A percentile compares a stretch with the other conserved stretches of the same genome.
Evolutionary conservation across 2,888 invertebrate species (phyloP).

Genomic region (Melanargia galathea): DNA sequence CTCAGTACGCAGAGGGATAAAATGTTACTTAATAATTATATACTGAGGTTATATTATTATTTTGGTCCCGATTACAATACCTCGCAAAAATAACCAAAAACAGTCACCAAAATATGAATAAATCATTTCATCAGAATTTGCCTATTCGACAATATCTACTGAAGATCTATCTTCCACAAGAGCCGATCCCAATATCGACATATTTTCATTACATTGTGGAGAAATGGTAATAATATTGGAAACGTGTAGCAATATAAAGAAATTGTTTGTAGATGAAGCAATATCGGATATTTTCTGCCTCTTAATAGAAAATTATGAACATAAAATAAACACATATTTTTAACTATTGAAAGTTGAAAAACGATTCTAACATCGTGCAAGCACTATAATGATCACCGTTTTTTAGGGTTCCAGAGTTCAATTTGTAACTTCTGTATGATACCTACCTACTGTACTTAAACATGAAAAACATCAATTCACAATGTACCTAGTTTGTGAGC

Average conservation of each 20-base stretch:
- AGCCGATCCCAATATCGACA: background rate
- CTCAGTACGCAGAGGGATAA: too few relatives aligned
- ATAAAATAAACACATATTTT: background rate
- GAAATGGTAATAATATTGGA: slow-evolving; percentile 13
- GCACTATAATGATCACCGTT: too few relatives aligned
- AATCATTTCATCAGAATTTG: slow-evolving; percentile 5
- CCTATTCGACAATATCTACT: background rate
- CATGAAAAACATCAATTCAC: too few relatives aligned
- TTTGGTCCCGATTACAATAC: background rate
- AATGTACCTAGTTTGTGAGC: too few relatives aligned
- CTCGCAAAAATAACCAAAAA: background rate
- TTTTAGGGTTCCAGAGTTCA: too few relatives aligned
- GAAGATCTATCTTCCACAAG: slow-evolving; percentile 10
- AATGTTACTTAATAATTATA: too few relatives aligned
- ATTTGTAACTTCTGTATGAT: too few relatives aligned
- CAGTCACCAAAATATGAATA: background rate
- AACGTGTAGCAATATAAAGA: slow-evolving; percentile 4
- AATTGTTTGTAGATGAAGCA: slow-evolving; percentile 12
- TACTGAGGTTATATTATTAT: too few relatives aligned
- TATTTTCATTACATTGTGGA: slow-evolving; percentile 8
- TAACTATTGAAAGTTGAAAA: too few relatives aligned
- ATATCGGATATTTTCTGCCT: slow-evolving; percentile 2
- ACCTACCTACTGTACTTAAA: too few relatives aligned
- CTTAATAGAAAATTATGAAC: background rate
- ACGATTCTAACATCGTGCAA: too few relatives aligned